Evolutionary conservation across 2,113 vertebrate species (phyloP).

Genomic region (Microcebus jonahi): DNA sequence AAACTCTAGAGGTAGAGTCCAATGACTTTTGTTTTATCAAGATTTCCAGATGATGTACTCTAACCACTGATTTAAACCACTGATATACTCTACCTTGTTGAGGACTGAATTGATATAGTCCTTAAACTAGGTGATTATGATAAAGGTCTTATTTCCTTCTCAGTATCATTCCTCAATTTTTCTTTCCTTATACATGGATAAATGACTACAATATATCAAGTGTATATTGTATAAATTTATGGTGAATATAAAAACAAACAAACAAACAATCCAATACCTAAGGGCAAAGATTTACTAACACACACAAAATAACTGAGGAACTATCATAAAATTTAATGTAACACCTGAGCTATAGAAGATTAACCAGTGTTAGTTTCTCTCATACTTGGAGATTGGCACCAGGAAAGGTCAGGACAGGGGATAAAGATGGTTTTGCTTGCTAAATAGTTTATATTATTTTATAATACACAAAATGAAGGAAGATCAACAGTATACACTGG

Average conservation of each 20-base stretch:
- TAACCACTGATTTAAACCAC: neutral
- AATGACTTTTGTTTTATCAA: constrained; percentile 3
- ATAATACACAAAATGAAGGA: neutral
- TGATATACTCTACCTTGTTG: neutral
- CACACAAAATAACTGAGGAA: neutral
- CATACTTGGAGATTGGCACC: neutral
- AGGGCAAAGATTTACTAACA: neutral
- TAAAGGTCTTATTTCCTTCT: neutral
- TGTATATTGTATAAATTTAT: neutral
- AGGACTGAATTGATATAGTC: neutral
- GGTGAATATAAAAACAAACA: neutral
- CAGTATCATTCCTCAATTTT: neutral
- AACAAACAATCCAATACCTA: neutral
- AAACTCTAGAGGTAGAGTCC: neutral
- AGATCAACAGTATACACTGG: neutral
- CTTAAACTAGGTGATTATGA: neutral
- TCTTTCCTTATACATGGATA: neutral
- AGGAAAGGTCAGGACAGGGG: neutral
- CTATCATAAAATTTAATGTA: neutral
- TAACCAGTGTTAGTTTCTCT: neutral
- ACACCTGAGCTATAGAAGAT: neutral
- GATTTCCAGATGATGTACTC: neutral
- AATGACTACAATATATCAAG: neutral
- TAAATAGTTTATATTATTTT: neutral
- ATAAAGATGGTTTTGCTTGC: neutral